A percentile compares a stretch with the other conserved stretches of the same genome.
These are phyloP conservation scores for Electrona antarctica DNA, from an alignment of 2,113 vertebrate genomes.

Conservation along the genomic window DNA sequence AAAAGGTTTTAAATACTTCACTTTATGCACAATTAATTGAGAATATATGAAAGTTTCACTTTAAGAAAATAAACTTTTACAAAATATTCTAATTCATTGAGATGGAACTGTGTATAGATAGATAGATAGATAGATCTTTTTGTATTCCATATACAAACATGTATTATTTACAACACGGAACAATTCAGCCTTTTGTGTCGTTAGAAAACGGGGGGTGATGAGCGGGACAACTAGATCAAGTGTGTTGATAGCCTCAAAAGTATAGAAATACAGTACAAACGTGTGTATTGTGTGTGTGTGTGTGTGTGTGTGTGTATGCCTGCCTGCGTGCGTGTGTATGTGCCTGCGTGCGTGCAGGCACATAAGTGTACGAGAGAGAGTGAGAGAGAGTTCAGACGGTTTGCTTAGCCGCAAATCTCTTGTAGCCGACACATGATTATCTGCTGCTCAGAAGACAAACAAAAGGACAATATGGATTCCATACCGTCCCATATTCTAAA, in stretches of 20 bases:
- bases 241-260: too few relatives aligned
- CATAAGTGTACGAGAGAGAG: neutral
- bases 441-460: conserved; percentile 19
- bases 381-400: neutral
- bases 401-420: conserved; percentile 26
- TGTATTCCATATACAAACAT: conserved; percentile 14
- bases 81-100: too few relatives aligned
- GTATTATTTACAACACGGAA: conserved; percentile 55
- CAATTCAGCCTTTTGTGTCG: conserved; percentile 57
- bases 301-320: too few relatives aligned
- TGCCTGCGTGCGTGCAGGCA: too few relatives aligned
- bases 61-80: too few relatives aligned
- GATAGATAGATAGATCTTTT: neutral
- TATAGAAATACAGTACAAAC: too few relatives aligned
- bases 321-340: too few relatives aligned
- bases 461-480: neutral
- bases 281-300: too few relatives aligned
- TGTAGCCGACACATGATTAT: neutral
- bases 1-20: too few relatives aligned
- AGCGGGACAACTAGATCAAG: neutral
- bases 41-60: too few relatives aligned
- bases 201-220: conserved; percentile 25
- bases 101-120: neutral
- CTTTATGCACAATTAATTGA: too few relatives aligned
- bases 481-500: neutral